These are phyloP conservation scores for Rhodeus uyekii DNA, from an alignment of 2,797 vertebrate genomes.

Conservation along the genomic window DNA sequence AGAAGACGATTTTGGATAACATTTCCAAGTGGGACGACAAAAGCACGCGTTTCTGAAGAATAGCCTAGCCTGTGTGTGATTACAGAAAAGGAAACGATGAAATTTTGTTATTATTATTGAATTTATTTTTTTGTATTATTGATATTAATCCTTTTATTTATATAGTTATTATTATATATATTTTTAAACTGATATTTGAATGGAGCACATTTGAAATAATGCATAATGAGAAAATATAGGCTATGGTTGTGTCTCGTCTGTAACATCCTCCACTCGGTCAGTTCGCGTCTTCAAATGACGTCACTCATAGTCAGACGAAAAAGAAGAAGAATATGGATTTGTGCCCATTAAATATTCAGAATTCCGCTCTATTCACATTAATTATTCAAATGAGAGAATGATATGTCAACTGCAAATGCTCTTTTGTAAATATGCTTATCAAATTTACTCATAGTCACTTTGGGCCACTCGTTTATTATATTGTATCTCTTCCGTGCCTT, in stretches of 20 bases:
- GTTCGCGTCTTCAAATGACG: conserved; percentile 62
- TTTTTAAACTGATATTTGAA: neutral
- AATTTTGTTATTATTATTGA: neutral
- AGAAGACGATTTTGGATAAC: conserved; percentile 25
- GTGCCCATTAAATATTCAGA: conserved; percentile 80
- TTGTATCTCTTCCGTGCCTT: conserved; percentile 64
- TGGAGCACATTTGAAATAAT: neutral
- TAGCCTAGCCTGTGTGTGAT: neutral
- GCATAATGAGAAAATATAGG: neutral
- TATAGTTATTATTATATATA: neutral
- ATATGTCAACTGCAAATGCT: conserved; percentile 79
- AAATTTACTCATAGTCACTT: conserved; percentile 80
- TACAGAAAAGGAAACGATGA: neutral
- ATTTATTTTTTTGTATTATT: neutral
- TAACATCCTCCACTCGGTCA: conserved; percentile 9
- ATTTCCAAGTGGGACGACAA: conserved; percentile 18
- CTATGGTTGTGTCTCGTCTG: neutral
- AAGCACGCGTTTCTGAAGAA: neutral
- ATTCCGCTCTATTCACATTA: conserved; percentile 71
- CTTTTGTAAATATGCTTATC: conserved; percentile 82
- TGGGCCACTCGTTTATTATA: conserved; percentile 79
- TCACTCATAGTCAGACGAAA: conserved; percentile 71
- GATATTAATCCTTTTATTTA: neutral
- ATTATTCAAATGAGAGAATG: conserved; percentile 79
- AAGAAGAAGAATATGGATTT: conserved; percentile 65